Conservation (phyloP, 2,888 invertebrate genomes). For the Drosophila austrosaltans region DNA sequence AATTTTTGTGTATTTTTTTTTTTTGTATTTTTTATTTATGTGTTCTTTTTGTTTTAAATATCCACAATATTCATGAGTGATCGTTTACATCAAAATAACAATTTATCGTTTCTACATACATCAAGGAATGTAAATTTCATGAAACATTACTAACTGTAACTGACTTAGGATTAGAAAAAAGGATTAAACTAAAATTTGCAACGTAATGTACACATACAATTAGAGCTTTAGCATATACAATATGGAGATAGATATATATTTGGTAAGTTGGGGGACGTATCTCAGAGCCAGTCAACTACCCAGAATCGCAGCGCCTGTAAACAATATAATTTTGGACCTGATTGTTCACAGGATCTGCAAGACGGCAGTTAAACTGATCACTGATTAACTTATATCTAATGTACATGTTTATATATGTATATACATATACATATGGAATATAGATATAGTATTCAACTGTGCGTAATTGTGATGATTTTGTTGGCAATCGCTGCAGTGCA, state of each 20-base stretch:
- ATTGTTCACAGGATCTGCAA: conserved; percentile 63
- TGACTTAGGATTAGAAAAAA: conserved; percentile 61
- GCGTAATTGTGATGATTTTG: conserved; percentile 31
- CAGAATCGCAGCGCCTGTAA: conserved; percentile 60
- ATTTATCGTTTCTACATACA: conserved; percentile 23
- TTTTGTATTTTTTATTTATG: conserved; percentile 12
- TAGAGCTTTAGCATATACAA: conserved; percentile 48
- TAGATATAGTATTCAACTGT: conserved; percentile 20
- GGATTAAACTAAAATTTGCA: conserved; percentile 53
- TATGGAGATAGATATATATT: conserved; percentile 57
- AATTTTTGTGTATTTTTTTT: neutral
- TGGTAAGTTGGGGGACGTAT: conserved; percentile 68
- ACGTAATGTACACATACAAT: conserved; percentile 48
- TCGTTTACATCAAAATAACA: conserved; percentile 44
- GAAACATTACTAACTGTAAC: conserved; percentile 47
- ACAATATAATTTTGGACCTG: conserved; percentile 68
- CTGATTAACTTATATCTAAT: conserved; percentile 5
- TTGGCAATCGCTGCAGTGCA: conserved; percentile 46
- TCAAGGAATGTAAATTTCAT: conserved; percentile 45
- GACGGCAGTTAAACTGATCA: conserved; percentile 57
- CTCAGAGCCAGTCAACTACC: conserved; percentile 53
- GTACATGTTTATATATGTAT: conserved; percentile 16
- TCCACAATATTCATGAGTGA: conserved; percentile 60
- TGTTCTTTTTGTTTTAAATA: conserved; percentile 40
- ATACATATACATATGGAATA: conserved; percentile 7